Evolutionary conservation across 2,797 vertebrate species (phyloP).

Genomic region (Muscicapa comitata): DNA sequence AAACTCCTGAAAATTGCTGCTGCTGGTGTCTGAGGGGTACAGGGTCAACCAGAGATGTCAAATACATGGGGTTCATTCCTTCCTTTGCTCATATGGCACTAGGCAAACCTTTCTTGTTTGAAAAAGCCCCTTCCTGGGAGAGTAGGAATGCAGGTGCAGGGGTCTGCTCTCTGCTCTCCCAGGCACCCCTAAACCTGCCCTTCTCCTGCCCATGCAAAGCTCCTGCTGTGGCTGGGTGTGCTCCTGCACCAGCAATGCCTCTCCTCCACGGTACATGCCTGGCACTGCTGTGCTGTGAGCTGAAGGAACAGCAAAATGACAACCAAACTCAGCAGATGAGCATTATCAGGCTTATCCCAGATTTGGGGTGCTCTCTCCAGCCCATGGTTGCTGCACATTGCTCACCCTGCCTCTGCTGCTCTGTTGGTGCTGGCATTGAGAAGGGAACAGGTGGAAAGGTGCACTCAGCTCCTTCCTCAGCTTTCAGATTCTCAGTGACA

Average conservation of each 20-base stretch:
- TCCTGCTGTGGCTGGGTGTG: background rate
- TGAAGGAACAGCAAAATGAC: background rate
- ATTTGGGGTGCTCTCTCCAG: background rate
- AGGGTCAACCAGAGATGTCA: background rate
- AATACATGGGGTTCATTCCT: background rate
- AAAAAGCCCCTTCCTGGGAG: background rate
- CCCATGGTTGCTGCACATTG: background rate
- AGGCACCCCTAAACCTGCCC: background rate
- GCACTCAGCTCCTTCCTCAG: background rate
- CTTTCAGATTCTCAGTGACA: background rate
- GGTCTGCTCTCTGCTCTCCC: background rate
- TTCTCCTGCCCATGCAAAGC: background rate
- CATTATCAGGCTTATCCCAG: background rate
- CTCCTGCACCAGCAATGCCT: background rate
- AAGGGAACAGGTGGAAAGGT: background rate
- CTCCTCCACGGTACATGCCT: background rate
- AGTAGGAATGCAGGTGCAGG: background rate
- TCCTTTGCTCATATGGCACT: background rate
- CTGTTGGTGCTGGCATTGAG: background rate
- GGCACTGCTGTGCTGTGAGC: background rate
- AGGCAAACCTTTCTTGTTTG: background rate
- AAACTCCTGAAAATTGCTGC: background rate
- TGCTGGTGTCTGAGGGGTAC: fast-evolving
- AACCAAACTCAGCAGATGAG: background rate
- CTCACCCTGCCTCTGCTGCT: background rate